Conservation (phyloP, 2,888 invertebrate genomes). For the Teleiodes luculella region DNA sequence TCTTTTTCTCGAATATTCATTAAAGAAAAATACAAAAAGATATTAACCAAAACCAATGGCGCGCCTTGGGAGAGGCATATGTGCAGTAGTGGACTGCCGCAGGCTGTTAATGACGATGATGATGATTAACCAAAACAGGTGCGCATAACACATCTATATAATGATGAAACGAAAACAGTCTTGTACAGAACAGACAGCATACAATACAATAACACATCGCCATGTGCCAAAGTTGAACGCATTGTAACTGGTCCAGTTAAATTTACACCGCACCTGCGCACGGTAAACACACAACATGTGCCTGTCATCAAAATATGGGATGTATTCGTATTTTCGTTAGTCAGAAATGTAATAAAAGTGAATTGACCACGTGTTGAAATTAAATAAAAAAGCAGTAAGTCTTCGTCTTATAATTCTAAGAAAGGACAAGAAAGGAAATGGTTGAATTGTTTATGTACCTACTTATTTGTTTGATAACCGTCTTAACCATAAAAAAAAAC, state of each 20-base stretch:
- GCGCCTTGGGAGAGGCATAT: too few species aligned
- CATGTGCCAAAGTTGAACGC: conserved; percentile 28
- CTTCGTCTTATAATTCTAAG: not conserved
- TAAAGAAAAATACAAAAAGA: too few species aligned
- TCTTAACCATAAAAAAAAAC: too few species aligned
- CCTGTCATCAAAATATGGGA: conserved; percentile 23
- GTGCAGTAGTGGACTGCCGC: too few species aligned
- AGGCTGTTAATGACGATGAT: too few species aligned
- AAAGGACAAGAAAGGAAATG: not conserved
- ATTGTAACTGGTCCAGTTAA: conserved; percentile 25
- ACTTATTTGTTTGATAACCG: too few species aligned
- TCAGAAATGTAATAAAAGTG: not conserved
- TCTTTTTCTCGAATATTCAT: too few species aligned
- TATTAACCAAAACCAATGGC: too few species aligned
- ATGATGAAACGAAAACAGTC: not conserved
- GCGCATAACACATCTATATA: conserved; percentile 16
- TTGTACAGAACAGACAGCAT: not conserved
- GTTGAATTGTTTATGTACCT: too few species aligned
- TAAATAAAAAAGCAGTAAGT: not conserved
- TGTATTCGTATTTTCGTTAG: conserved; percentile 16
- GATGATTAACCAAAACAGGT: not conserved
- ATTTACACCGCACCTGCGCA: conserved; percentile 29
- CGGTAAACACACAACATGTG: conserved; percentile 27
- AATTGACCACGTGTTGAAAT: not conserved
- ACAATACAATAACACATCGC: not conserved